Evolutionary conservation across 2,888 invertebrate species (phyloP), one percentile per base, ranked within the genome.

Genomic region (Polymixis flavicincta): DNA sequence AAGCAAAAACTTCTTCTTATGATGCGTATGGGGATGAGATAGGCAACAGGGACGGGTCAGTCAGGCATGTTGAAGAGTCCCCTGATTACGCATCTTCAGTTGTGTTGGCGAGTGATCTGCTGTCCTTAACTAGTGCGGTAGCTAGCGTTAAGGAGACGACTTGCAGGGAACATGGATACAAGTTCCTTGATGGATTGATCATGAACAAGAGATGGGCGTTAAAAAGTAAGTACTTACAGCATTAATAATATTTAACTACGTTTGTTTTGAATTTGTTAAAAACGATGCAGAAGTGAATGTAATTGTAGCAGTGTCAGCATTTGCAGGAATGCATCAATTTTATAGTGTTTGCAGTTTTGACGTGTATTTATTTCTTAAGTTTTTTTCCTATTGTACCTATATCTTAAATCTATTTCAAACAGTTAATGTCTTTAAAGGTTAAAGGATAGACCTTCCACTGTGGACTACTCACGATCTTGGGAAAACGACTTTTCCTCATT

Each of bases 131-230:
- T 6, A 94, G 95, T 87, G 96, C 96, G 42, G 92, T 97, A 57
- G 93, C 95, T 17, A 94, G 94, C 77, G 94, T 97, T 55, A 91
- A 95, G 80, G 96, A 96, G 72, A 91, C 92, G 52, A 86, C 91
- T 2, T 97, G 97, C 89, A 93, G 96, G 74, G 94, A 96, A 60
- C 97, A 97, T 74, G 97, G 96, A 0, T 94, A 94, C 79, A 91
- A 92, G 72, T 95, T 97, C 60, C 87, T 97, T 80, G 94, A 96
- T 86, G 96, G 96, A 74, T 90, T 97, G 75, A 92, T 96, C 19
- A 89, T 92, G 88, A 96, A 96, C 85, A 96, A 96, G 86, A 92
- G 95, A 92, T 97, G 97, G 97, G 97, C 97, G n/a, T 90, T 97
- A 84, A 95, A 97, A 90, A 97, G 97, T 97, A 87, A 97, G 97